A percentile compares a stretch with the other conserved stretches of the same genome.
Evolutionary conservation across 2,113 vertebrate genomes (phyloP).

Genomic region (Corythoichthys haematopterus): DNA sequence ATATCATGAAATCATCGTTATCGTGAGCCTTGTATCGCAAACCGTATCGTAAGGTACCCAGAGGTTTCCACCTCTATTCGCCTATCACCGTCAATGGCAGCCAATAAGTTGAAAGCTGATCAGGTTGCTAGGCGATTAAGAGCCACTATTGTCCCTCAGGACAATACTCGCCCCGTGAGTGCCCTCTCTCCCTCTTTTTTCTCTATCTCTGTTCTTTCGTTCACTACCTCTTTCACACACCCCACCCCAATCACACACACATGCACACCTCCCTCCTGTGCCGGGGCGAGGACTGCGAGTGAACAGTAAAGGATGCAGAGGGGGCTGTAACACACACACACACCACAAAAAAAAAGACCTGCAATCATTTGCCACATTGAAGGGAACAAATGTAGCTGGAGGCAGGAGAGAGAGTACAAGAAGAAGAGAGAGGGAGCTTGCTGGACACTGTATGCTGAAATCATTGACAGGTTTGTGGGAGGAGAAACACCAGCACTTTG

Average conservation of each 20-base stretch:
- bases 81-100: no score
- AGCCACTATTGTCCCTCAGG: conserved; percentile 67
- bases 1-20: no score
- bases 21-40: no score
- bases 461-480: conserved; percentile 52
- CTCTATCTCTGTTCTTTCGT: conserved; percentile 14
- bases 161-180: conserved; percentile 62
- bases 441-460: conserved; percentile 29
- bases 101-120: conserved; percentile 58
- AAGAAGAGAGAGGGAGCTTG: conserved; percentile 19
- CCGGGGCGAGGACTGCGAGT: conserved; percentile 44
- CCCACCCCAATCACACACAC: not conserved
- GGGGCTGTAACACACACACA: conserved; percentile 12
- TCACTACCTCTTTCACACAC: conserved; percentile 28
- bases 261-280: conserved; percentile 2
- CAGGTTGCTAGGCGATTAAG: conserved; percentile 75
- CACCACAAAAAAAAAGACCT: conserved; percentile 41
- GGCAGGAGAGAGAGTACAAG: conserved; percentile 25
- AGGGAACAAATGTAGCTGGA: conserved; percentile 67
- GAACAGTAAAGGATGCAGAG: conserved; percentile 19
- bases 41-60: no score
- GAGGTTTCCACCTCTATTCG: no score
- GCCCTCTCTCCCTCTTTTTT: conserved; percentile 47
- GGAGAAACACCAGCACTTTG: conserved; percentile 44
- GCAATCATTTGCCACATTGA: conserved; percentile 61